These are phyloP conservation scores for Halichondria panicea DNA, from an alignment of 37 sponge, comb jelly and placozoan species.

Conservation along the genomic window DNA sequence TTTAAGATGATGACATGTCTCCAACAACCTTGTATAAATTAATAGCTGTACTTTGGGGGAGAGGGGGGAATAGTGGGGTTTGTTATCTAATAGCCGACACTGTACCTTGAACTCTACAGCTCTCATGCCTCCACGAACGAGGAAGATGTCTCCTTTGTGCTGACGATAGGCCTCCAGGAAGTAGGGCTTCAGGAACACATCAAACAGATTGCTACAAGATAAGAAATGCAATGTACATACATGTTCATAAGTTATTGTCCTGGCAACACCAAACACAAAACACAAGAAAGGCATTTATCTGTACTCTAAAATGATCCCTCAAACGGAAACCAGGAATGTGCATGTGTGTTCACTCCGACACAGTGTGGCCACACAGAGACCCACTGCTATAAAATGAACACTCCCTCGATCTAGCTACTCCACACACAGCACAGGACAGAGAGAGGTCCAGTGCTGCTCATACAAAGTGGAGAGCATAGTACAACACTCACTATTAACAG, in stretches of 20 bases:
- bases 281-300: not conserved
- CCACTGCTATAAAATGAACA: not conserved
- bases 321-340: not conserved
- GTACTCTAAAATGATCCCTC: no score
- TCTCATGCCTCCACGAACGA: constrained; percentile 97
- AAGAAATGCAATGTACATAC: not conserved
- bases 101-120: constrained; percentile 96
- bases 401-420: not conserved
- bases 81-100: no score
- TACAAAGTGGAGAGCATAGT: no score
- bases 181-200: constrained; percentile 98
- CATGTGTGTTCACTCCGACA: not conserved
- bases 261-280: no score
- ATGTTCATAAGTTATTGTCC: no score
- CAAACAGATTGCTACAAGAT: constrained; percentile 92
- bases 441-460: no score
- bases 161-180: constrained; percentile 99
- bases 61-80: no score
- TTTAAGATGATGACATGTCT: no score
- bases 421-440: not conserved
- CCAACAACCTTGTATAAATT: no score
- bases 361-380: not conserved
- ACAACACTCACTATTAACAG: no score
- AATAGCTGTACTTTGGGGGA: no score
- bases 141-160: constrained; percentile 96